These are phyloP conservation scores for Halichoeres trimaculatus DNA, from an alignment of 2,113 vertebrate species.

Conservation along the genomic window DNA sequence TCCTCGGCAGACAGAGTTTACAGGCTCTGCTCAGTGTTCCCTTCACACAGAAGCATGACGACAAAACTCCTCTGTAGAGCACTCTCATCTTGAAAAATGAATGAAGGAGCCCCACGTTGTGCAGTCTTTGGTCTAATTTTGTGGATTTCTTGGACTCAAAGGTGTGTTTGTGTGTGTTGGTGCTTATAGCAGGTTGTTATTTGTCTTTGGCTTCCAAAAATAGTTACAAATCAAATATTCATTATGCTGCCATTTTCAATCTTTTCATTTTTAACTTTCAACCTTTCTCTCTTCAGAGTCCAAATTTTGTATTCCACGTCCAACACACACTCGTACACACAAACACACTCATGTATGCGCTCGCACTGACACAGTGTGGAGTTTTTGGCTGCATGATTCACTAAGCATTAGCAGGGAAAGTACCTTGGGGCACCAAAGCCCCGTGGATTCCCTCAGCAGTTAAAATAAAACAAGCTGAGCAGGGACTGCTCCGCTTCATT, in stretches of 20 bases:
- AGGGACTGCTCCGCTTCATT: slow-evolving; percentile 43
- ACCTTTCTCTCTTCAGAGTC: slow-evolving; percentile 35
- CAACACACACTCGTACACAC: background rate
- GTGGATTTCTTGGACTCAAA: slow-evolving; percentile 13
- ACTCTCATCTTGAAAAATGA: slow-evolving; percentile 46
- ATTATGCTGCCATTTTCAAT: slow-evolving; percentile 46
- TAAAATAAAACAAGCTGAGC: slow-evolving; percentile 56
- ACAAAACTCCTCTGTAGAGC: slow-evolving; percentile 45
- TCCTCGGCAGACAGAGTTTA: slow-evolving; percentile 28
- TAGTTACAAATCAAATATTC: slow-evolving; percentile 66
- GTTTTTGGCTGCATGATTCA: slow-evolving; percentile 57
- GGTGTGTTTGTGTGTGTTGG: slow-evolving; percentile 16
- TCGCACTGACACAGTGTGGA: slow-evolving; percentile 19
- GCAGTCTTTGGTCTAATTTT: slow-evolving; percentile 41
- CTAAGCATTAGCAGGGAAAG: slow-evolving; percentile 50
- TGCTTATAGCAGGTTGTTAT: slow-evolving; percentile 32
- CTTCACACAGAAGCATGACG: slow-evolving; percentile 48
- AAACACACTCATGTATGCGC: slow-evolving; percentile 1
- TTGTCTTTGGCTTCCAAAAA: slow-evolving; percentile 55
- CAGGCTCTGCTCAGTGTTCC: slow-evolving; percentile 32
- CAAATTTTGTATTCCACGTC: slow-evolving; percentile 37
- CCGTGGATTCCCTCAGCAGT: slow-evolving; percentile 57
- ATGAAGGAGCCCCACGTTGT: slow-evolving; percentile 37
- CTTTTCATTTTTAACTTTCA: slow-evolving; percentile 48
- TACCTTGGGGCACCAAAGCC: slow-evolving; percentile 56